These are phyloP conservation scores for Peucedramus taeniatus DNA, from an alignment of 2,113 vertebrate genomes.

Conservation along the genomic window DNA sequence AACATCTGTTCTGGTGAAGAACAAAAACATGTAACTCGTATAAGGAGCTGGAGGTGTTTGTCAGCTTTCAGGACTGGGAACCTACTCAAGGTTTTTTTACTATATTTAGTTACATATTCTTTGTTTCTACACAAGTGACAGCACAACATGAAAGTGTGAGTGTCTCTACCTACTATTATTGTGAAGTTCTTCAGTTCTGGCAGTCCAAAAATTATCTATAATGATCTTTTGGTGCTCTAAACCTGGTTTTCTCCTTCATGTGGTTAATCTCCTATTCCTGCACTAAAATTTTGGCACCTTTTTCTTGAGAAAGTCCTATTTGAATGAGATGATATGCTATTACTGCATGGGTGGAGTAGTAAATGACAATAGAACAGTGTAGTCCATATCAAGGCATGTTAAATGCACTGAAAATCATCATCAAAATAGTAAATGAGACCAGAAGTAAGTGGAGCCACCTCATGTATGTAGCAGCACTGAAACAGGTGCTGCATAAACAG, in stretches of 20 bases:
- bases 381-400: background rate
- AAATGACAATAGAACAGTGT: background rate
- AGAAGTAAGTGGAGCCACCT: background rate
- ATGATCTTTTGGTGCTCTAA: background rate
- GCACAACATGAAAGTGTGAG: background rate
- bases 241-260: background rate
- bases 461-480: background rate
- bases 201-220: background rate
- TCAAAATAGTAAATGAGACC: background rate
- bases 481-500: background rate
- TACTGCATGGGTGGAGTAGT: background rate
- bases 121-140: background rate
- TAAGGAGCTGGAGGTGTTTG: background rate
- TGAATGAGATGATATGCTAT: background rate
- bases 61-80: background rate
- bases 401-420: background rate
- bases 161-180: background rate
- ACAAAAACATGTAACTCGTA: background rate
- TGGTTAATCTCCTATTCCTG: background rate
- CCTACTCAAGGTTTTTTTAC: background rate
- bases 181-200: background rate
- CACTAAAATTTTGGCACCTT: background rate
- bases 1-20: background rate
- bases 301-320: background rate
- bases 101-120: conserved; percentile 8